Evolutionary conservation across 2,888 invertebrate genomes (phyloP), one percentile per base, ranked within the genome.

Genomic region (Scaptomyza caliginosa): DNA sequence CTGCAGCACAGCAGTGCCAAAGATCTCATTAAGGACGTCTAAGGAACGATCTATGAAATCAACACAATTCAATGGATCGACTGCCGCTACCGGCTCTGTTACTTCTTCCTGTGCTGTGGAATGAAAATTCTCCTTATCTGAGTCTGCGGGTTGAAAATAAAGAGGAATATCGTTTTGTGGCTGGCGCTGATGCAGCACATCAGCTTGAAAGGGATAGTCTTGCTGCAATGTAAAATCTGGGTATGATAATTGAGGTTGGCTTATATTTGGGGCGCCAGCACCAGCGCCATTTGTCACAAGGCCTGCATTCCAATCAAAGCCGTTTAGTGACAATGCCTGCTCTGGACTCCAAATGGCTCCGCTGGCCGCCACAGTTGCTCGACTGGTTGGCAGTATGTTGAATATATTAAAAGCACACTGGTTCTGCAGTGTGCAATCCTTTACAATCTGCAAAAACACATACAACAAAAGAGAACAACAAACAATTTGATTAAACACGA

Each of bases 371-470:
- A 72, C 75, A 54, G 52, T 59, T 56, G 10, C 49, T 49, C 39
- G 55, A 50, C 48, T 28, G 8, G 17, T 56, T 8, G 64, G 55
- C 17, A 59, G 75, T 72, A 74, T 72, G 56, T 75, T 72, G 64
- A n/a, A 26, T 28, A 39, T 48, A 51, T 8, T 43, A 19, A 3
- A 10, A 7, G 75, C 75, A 74, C 72, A 74, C 70, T 56, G 69
- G 17, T 17, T 6, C n/a, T 8, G 23, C 51, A 74, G 64, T 59
- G 75, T 69, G 58, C 70, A 34, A 23, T 23, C n/a, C 23, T 4
- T 4, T 7, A 4, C 17, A 26, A 16, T 43, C 23, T 40, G 28
- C 4, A 34, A 38, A 2, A 23, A 21, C 6, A 6, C 8, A 21
- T 2, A 51, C 0, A 19, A 42, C 21, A 24, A 7, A 11, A 36